A percentile compares a stretch with the other conserved stretches of the same genome.
Conservation (phyloP, 2,888 invertebrate species). For the Zygogramma bicolorata region DNA sequence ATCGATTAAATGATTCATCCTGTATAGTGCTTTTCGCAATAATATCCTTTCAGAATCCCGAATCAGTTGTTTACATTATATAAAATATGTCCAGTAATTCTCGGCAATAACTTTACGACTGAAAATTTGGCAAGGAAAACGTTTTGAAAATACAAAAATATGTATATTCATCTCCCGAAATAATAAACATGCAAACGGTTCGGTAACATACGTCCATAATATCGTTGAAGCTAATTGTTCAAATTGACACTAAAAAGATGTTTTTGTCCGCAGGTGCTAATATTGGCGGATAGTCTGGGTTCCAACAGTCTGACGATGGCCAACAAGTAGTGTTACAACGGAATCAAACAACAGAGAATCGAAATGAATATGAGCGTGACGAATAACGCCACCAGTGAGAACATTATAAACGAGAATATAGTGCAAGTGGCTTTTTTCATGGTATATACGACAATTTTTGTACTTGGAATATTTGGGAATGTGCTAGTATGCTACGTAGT, state of each 20-base stretch:
- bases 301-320: not conserved
- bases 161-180: not conserved
- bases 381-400: slow-evolving; percentile 42
- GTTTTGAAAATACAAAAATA: not conserved
- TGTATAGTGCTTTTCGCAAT: not conserved
- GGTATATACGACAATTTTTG: slow-evolving; percentile 87
- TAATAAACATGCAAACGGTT: not conserved
- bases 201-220: not conserved
- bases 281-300: slow-evolving; percentile 10
- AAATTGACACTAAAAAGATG: slow-evolving; percentile 40
- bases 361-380: slow-evolving; percentile 25
- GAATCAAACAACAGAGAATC: not conserved
- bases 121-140: not conserved
- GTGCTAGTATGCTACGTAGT: slow-evolving; percentile 95
- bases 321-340: slow-evolving; percentile 1
- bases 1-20: no score
- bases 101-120: not conserved
- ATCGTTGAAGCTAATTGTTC: slow-evolving; percentile 25
- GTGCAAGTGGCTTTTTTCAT: slow-evolving; percentile 82
- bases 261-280: slow-evolving; percentile 45
- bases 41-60: not conserved
- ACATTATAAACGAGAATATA: slow-evolving; percentile 73
- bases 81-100: not conserved
- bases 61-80: not conserved
- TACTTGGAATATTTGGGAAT: slow-evolving; percentile 91